These are phyloP conservation scores for Muricea muricata DNA, from an alignment of 92 coral and sea anemone species.

Conservation along the genomic window DNA sequence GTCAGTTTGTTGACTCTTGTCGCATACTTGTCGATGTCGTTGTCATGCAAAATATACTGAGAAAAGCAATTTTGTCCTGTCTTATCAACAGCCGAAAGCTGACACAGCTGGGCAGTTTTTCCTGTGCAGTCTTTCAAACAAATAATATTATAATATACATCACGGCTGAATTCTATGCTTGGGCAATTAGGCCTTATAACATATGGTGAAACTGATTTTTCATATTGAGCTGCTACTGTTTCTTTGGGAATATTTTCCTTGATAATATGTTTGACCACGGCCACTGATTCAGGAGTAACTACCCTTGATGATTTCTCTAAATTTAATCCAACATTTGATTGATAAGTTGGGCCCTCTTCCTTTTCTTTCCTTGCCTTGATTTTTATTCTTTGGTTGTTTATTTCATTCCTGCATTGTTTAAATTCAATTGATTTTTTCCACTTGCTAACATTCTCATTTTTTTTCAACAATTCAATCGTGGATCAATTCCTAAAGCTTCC, in stretches of 20 bases:
- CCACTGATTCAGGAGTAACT: neutral
- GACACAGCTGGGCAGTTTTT: neutral
- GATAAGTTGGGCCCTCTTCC: constrained; percentile 39
- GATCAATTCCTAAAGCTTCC: too few species aligned
- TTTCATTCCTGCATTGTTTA: constrained; percentile 20
- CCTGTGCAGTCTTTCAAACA: neutral
- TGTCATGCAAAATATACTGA: neutral
- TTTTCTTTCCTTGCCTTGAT: neutral
- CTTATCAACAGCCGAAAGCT: neutral
- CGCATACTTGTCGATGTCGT: neutral
- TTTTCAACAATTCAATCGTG: too few species aligned
- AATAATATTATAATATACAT: too few species aligned
- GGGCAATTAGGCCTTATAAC: neutral
- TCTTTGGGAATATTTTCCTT: neutral
- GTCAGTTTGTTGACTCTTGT: neutral
- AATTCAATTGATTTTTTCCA: constrained; percentile 41
- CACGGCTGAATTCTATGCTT: neutral
- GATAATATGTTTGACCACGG: too few species aligned
- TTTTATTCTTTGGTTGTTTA: neutral
- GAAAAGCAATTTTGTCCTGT: neutral
- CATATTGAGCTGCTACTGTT: neutral
- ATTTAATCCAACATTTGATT: constrained; percentile 42
- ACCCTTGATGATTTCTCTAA: neutral
- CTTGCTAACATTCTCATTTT: constrained; percentile 16
- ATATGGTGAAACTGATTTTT: neutral